A percentile compares a stretch with the other conserved stretches of the same genome.
These are phyloP conservation scores for Brachionus calyciflorus DNA, from an alignment of 1,140 invertebrate genomes.

Conservation along the genomic window DNA sequence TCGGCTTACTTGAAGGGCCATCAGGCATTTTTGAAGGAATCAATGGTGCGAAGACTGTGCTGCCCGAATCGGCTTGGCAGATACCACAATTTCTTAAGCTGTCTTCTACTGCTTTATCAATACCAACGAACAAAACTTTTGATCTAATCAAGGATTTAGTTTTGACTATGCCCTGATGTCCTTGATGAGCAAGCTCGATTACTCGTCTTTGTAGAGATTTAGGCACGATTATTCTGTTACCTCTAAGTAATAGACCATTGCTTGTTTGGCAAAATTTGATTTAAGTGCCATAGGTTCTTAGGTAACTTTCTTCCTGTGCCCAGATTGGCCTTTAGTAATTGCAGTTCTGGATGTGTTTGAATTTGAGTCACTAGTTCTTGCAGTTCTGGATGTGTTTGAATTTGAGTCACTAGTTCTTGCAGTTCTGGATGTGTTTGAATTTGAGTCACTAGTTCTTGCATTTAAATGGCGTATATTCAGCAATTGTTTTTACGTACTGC, in stretches of 20 bases:
- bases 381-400: no score
- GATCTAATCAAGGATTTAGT: neutral
- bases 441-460: neutral
- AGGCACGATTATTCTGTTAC: neutral
- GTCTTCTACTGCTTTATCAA: neutral
- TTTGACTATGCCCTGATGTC: neutral
- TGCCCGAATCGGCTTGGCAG: neutral
- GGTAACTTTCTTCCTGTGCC: neutral
- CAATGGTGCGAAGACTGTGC: neutral
- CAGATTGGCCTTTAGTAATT: neutral
- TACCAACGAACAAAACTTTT: neutral
- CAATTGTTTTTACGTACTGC: neutral
- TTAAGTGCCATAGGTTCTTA: neutral
- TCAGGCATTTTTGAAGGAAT: neutral
- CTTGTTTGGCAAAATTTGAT: neutral
- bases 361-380: neutral
- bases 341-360: neutral
- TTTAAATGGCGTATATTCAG: no score
- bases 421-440: no score
- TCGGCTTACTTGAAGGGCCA: neutral
- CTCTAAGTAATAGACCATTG: neutral
- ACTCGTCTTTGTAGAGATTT: neutral
- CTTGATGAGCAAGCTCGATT: constrained; percentile 2
- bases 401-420: neutral
- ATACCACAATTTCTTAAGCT: neutral